Evolutionary conservation across 2,888 invertebrate genomes (phyloP), one percentile per base, ranked within the genome.

Genomic region (Drosophila subquinaria): DNA sequence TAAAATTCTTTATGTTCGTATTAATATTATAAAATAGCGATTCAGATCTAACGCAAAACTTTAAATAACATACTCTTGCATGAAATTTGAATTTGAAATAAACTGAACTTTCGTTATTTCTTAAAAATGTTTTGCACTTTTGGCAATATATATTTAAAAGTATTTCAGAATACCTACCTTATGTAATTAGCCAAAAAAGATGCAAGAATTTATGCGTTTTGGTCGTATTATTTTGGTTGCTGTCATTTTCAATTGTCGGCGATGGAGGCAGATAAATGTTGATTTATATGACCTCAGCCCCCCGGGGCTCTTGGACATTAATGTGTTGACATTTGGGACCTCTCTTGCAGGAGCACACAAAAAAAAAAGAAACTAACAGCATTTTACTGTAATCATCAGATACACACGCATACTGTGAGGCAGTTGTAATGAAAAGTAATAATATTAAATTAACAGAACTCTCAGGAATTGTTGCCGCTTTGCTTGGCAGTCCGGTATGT

Each of bases 401-500:
- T 30, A 40, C 48, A 38, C 27, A 30, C 5, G 23, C 55, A 55
- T 27, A 53, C 30, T 55, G 48, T 17, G 30, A 47, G 62, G 55
- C 50, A 63, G 52, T 85, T 82, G 84, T 89, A 90, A 90, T 90
- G 90, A 90, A 89, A 89, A 86, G 88, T 89, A 90, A 89, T 89
- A 90, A 89, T 90, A 90, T 88, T 86, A 89, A 89, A 90, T 90
- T 88, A 89, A 90, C 82, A 86, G 79, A 84, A 81, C 84, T 87
- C 88, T 73, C 60, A 74, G 83, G 82, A 81, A 78, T 88, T 84
- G 81, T 74, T 70, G 75, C 71, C 71, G 70, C 64, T 67, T 17
- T 67, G 64, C 17, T 20, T 51, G 20, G 20, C 51, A 51, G 59
- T 42, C 59, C 63, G 52, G 27, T 15, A 27, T 6, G 53, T 27